Percentiles rank a stretch among this genome's conserved stretches.
phyloP scores from a whole-genome alignment of 2,797 vertebrate species.

The Potorous gilbertii region DNA sequence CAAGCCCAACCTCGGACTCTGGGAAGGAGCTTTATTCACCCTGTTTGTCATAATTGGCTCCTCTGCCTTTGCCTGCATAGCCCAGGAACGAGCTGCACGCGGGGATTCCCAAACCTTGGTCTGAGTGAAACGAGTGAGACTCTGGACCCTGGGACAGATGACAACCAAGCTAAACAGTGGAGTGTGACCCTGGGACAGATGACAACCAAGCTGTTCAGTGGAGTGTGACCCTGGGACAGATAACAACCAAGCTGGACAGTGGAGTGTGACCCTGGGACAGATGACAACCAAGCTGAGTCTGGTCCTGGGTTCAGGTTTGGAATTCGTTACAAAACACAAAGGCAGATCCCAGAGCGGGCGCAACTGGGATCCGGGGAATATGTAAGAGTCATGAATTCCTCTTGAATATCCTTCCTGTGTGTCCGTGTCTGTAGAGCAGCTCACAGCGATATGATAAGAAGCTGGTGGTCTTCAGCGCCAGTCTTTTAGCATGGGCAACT shows the following conservation, averaged over 20 bases:
- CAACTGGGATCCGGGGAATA: conserved; percentile 37
- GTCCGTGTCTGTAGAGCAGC: conserved; percentile 21
- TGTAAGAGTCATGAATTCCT: not conserved
- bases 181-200: conserved; percentile 81
- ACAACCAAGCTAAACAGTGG: conserved; percentile 45
- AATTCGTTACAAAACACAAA: conserved; percentile 52
- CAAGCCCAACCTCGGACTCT: conserved; percentile 95
- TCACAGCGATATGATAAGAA: conserved; percentile 59
- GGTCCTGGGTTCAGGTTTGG: conserved; percentile 84
- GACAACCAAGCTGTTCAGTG: conserved; percentile 55
- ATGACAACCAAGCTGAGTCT: conserved; percentile 23
- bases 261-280: no score
- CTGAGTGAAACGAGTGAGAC: conserved; percentile 76
- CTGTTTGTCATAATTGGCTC: conserved; percentile 98
- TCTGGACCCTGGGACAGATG: no score
- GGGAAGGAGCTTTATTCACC: conserved; percentile 95
- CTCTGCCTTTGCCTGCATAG: conserved; percentile 97
- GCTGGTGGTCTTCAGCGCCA: conserved; percentile 65
- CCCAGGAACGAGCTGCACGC: conserved; percentile 91
- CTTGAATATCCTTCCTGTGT: not conserved
- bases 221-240: no score
- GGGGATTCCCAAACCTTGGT: conserved; percentile 70
- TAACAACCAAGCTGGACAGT: no score
- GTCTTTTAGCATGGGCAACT: conserved; percentile 62
- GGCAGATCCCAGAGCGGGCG: conserved; percentile 55